Evolutionary conservation across 1,140 invertebrate genomes (phyloP).

Genomic region (Ceratosolen solmsi): DNA sequence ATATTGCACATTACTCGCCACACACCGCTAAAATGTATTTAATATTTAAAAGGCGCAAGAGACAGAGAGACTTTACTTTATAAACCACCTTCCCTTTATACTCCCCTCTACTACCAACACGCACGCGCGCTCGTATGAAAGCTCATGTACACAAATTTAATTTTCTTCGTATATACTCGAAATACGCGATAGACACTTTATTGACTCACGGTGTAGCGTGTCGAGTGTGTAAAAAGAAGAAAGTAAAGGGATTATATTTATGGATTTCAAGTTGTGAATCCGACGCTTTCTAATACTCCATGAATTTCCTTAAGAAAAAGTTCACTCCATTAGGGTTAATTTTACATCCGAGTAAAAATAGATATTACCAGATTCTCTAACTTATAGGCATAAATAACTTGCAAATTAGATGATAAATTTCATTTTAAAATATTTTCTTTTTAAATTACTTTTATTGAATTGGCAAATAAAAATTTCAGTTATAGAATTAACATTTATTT

Average conservation of each 20-base stretch:
- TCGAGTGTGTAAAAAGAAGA: not conserved
- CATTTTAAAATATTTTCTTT: no score
- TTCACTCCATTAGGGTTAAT: not conserved
- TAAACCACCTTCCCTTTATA: conserved; percentile 41
- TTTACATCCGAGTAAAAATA: not conserved
- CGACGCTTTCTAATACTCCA: not conserved
- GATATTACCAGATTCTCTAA: not conserved
- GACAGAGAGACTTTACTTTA: conserved; percentile 52
- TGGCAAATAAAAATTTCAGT: no score
- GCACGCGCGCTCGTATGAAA: not conserved
- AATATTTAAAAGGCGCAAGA: conserved; percentile 67
- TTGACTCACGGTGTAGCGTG: not conserved
- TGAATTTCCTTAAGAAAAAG: not conserved
- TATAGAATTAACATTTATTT: no score
- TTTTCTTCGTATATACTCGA: not conserved
- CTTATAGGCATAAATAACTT: no score
- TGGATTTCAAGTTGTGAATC: not conserved
- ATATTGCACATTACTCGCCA: conserved; percentile 70
- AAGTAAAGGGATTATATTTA: conserved; percentile 8
- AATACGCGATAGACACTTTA: not conserved
- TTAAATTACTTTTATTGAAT: no score
- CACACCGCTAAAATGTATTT: conserved; percentile 68
- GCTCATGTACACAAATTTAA: not conserved
- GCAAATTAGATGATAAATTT: no score
- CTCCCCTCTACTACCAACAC: not conserved